phyloP scores from a whole-genome alignment of 1,140 invertebrate species.

The Delia radicum region DNA sequence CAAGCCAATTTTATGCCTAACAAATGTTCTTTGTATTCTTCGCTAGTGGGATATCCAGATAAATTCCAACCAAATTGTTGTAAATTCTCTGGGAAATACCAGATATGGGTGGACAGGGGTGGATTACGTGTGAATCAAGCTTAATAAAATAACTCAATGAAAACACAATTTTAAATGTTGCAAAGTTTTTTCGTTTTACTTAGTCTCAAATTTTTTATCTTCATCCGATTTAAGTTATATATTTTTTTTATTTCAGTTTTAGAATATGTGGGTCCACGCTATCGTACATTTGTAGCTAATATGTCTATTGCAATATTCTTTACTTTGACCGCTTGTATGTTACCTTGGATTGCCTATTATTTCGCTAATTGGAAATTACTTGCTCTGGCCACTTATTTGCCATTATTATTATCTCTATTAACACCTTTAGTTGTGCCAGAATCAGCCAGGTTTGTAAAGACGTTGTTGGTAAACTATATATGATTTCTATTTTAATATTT shows the following conservation, averaged over 20 bases:
- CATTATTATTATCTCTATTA: constrained; percentile 67
- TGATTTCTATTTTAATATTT: constrained; percentile 37
- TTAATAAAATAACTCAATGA: too few species aligned
- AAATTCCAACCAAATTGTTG: constrained; percentile 78
- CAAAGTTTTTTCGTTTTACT: too few species aligned
- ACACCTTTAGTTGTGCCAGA: constrained; percentile 79
- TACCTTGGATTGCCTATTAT: too few species aligned
- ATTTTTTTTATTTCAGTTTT: constrained; percentile 65
- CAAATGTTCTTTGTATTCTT: constrained; percentile 69
- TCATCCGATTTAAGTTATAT: too few species aligned
- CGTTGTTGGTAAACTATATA: background rate
- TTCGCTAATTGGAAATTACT: too few species aligned
- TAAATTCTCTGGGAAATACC: too few species aligned
- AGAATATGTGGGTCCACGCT: constrained; percentile 84
- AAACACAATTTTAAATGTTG: too few species aligned
- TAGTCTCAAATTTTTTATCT: too few species aligned
- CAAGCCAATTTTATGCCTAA: constrained; percentile 86
- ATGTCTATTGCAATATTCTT: constrained; percentile 88
- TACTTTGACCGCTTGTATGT: too few species aligned
- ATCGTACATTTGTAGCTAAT: constrained; percentile 84
- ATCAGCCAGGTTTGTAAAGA: too few species aligned
- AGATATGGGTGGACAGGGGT: too few species aligned
- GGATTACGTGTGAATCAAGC: too few species aligned
- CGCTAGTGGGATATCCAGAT: constrained; percentile 62
- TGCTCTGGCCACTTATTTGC: constrained; percentile 76